Base-by-base conservation (phyloP, 2,113 vertebrate genomes). In the Pygoscelis antarcticus region DNA sequence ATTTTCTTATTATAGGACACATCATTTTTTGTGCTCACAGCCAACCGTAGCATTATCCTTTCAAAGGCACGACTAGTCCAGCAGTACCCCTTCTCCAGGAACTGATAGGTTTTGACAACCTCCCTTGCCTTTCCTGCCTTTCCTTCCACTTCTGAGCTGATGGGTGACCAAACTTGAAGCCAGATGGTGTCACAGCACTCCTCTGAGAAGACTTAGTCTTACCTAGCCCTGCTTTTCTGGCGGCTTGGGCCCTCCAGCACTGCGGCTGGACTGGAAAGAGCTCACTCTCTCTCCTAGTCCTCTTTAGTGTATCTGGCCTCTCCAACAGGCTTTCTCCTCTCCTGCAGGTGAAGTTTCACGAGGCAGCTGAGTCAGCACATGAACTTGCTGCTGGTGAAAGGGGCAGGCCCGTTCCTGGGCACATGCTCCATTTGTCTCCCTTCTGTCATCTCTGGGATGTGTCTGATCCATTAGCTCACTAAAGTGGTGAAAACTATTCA, bases 401-500 rank as follows among this genome's bases (percentile, higher is more conserved):
- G 74, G 78, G 84, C 75, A 90, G 92, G 62, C 87, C 23, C 0
- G 1, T 88, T 96, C 87, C 85, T 95, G 93, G 87, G 44, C 54
- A 86, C 58, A 83, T 36, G n/a, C 40, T 93, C 66, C 62, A 90
- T 96, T 97, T 95, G 62, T 96, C 78, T 96, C 68, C 51, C 49
- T 95, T 91, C 92, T 96, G 96, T 94, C 93, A 80, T 93, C 93
- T 76, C 92, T 93, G 85, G 92, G 93, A 90, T 94, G 62, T 54
- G 62, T 88, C 90, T 77, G 95, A 95, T 90, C 78, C 85, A 93
- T 95, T 95, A 95, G 62, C 54, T 77, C 90, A 62, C 58, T 70
- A 36, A 96, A 97, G 96, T 96, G 96, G 87, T 96, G 96, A 97
- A 97, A 97, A 95, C 66, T 96, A 96, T 95, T 96, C 82, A 77